Conservation (phyloP, 1,140 invertebrate genomes). For the Drosophila oshimai region DNA sequence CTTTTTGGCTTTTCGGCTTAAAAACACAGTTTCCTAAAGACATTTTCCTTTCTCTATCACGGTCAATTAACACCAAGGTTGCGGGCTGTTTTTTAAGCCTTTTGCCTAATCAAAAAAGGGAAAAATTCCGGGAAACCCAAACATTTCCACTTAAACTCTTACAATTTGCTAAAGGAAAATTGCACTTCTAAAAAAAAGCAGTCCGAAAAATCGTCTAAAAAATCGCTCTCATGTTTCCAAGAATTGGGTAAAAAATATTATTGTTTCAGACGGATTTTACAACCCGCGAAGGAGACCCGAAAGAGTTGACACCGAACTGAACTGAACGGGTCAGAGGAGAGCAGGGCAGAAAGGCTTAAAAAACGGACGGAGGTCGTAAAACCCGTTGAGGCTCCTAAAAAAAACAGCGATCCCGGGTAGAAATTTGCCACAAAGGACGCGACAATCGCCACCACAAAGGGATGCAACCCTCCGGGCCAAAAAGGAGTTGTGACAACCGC, state of each 20-base stretch:
- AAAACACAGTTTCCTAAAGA: slow-evolving; percentile 9
- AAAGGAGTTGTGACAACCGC: slow-evolving; percentile 68
- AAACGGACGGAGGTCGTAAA: slow-evolving; percentile 53
- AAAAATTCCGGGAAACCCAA: slow-evolving; percentile 37
- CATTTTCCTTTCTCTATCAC: neutral
- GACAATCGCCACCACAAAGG: slow-evolving; percentile 57
- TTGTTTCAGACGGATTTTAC: slow-evolving; percentile 29
- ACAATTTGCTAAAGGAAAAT: slow-evolving; percentile 41
- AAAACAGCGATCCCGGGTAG: slow-evolving; percentile 7
- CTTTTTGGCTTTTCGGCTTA: slow-evolving; percentile 77
- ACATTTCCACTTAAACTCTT: slow-evolving; percentile 50
- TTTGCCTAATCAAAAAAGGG: slow-evolving; percentile 22
- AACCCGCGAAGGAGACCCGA: slow-evolving; percentile 6
- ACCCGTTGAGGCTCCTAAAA: slow-evolving; percentile 9
- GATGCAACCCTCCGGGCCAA: slow-evolving; percentile 43
- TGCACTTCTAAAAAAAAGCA: slow-evolving; percentile 41
- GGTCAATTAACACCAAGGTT: slow-evolving; percentile 48
- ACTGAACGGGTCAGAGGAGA: slow-evolving; percentile 51
- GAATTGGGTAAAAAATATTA: slow-evolving; percentile 47
- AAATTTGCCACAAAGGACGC: slow-evolving; percentile 15
- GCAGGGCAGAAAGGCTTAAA: slow-evolving; percentile 78
- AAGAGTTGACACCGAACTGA: slow-evolving; percentile 29
- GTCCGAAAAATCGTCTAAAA: slow-evolving; percentile 28
- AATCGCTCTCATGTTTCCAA: slow-evolving; percentile 15
- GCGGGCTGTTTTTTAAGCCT: slow-evolving; percentile 62